Base-by-base conservation (phyloP, 2,797 vertebrate genomes). In the Rachycentron canadum region DNA sequence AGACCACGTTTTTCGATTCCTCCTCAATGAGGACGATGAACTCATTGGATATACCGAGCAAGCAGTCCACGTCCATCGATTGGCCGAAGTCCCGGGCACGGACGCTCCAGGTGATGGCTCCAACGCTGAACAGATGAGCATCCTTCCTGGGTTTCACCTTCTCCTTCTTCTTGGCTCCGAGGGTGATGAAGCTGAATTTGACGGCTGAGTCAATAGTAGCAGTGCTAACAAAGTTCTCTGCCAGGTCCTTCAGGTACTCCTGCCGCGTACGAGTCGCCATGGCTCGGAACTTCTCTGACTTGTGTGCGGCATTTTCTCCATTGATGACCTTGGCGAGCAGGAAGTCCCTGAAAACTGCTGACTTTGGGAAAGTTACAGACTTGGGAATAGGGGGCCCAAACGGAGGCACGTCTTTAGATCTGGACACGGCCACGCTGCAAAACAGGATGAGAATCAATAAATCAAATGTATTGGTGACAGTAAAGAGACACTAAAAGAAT, bases 251-350 rank as follows among this genome's bases (percentile, higher is more conserved):
- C 84, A 99, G 94, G 92, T 99, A 99, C 89, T 99, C 98, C 92
- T 99, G 98, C 55, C 98, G 94, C 0, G 98, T 99, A 45, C 98
- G 95, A 0, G 97, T 99, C 38, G 98, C 98, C 98, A 99, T 99
- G 47, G 97, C 98, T 34, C 97, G 92, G 82, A 99, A 99, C 90
- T 99, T 99, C 91, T 99, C 98, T 0, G 98, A 99, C 38, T 99
- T 99, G 91, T 99, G 98, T 0, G 98, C 97, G 0, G 98, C 97
- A 3, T 99, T 99, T 90, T 99, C 98, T 25, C 97, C 98, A 13
- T 99, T 99, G 92, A 99, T 99, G 69, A 99, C 98, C 95, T 99
- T 99, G 81, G 98, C 98, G 67, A 99, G 94, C 34, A 99, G 96
- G 93, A 99, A 99, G 97, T 99, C 98, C 97, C 98, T 96, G 92